Percentiles rank a stretch among this genome's conserved stretches.
Evolutionary conservation across 2,888 invertebrate genomes (phyloP).

Genomic region (Amorpha juglandis): DNA sequence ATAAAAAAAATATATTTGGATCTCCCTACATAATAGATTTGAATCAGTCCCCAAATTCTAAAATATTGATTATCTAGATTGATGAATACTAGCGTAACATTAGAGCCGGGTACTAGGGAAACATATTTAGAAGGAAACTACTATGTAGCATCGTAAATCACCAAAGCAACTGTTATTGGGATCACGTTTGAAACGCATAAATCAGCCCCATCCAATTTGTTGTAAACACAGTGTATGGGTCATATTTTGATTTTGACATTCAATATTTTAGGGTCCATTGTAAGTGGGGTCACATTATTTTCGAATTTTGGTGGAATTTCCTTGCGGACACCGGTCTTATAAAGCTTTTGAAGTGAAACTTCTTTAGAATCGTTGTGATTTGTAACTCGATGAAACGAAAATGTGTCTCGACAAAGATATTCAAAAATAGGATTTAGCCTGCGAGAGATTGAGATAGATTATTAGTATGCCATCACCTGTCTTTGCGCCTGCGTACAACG

Average conservation of each 20-base stretch:
- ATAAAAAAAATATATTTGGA: too few relatives aligned
- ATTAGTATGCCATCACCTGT: too few relatives aligned
- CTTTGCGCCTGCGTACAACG: too few relatives aligned
- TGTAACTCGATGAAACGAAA: too few relatives aligned
- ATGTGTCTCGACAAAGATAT: too few relatives aligned
- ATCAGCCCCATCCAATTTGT: constrained; percentile 42
- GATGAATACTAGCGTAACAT: background rate
- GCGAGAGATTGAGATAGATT: too few relatives aligned
- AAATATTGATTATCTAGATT: background rate
- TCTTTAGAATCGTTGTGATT: too few relatives aligned
- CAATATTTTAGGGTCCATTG: constrained; percentile 29
- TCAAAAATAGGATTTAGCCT: too few relatives aligned
- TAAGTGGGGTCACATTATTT: background rate
- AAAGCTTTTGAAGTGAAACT: too few relatives aligned
- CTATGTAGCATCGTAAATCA: constrained; percentile 15
- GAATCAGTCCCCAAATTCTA: too few relatives aligned
- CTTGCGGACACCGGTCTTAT: too few relatives aligned
- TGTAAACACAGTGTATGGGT: constrained; percentile 36
- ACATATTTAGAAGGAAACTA: constrained; percentile 17
- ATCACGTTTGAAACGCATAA: constrained; percentile 40
- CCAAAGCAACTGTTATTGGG: constrained; percentile 26
- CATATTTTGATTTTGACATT: constrained; percentile 40
- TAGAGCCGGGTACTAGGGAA: constrained; percentile 2
- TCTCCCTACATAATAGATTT: too few relatives aligned
- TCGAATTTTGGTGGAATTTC: background rate